phyloP scores from a whole-genome alignment of 2,888 invertebrate genomes.

The Clunio marinus region DNA sequence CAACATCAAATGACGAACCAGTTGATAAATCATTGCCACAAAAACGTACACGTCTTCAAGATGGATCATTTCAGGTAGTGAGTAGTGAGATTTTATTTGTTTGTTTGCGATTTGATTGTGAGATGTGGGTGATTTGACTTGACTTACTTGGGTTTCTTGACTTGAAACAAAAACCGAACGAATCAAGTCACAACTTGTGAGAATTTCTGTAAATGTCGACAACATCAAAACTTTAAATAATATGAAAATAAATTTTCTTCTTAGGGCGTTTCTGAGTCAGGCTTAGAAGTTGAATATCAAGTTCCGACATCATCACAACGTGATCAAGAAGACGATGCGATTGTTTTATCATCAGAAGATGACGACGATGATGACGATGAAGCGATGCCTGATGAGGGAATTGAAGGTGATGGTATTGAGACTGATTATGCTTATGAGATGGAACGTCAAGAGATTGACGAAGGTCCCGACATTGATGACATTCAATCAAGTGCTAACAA shows the following conservation, averaged over 20 bases:
- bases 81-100: no score
- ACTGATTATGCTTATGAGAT: slow-evolving; percentile 58
- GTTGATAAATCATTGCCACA: slow-evolving; percentile 47
- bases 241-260: slow-evolving; percentile 16
- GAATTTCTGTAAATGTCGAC: no score
- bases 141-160: no score
- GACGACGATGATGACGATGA: slow-evolving; percentile 55
- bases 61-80: slow-evolving; percentile 42
- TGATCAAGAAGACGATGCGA: slow-evolving; percentile 79
- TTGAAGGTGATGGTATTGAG: slow-evolving; percentile 55
- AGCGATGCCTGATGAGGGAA: slow-evolving; percentile 55
- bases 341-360: slow-evolving; percentile 75
- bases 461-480: slow-evolving; percentile 51
- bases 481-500: slow-evolving; percentile 57
- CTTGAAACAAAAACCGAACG: no score
- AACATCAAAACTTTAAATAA: not conserved
- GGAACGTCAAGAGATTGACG: slow-evolving; percentile 56
- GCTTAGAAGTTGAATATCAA: slow-evolving; percentile 67
- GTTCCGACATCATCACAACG: slow-evolving; percentile 83
- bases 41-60: slow-evolving; percentile 48
- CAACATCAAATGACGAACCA: slow-evolving; percentile 51
- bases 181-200: no score
- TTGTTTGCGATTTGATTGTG: no score
- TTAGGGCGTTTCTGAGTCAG: slow-evolving; percentile 59
- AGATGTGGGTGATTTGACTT: slow-evolving; percentile 9